Conservation (phyloP, 2,113 vertebrate species). For the Rhipidura dahli region DNA sequence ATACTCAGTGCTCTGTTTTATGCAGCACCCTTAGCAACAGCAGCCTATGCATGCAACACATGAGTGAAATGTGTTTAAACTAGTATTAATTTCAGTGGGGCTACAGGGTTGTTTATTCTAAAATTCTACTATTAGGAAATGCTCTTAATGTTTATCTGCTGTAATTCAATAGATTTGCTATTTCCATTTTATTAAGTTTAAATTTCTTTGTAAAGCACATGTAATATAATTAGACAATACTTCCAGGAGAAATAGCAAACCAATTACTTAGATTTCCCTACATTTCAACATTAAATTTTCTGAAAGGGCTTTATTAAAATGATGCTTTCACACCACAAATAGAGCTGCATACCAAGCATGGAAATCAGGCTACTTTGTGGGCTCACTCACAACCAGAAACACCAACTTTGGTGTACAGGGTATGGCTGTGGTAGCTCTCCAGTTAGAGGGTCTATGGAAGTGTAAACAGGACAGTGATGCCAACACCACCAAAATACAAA, state of each 20-base stretch:
- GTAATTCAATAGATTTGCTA: neutral
- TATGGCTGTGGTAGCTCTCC: neutral
- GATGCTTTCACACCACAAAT: neutral
- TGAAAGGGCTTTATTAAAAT: neutral
- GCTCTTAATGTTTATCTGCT: neutral
- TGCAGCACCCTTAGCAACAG: neutral
- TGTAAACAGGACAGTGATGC: neutral
- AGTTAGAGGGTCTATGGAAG: neutral
- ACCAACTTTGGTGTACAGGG: neutral
- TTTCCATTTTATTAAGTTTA: neutral
- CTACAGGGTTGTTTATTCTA: neutral
- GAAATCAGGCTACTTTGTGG: neutral
- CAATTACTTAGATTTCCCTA: neutral
- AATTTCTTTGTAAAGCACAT: neutral
- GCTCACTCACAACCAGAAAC: neutral
- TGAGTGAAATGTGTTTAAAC: neutral
- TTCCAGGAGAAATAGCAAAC: neutral
- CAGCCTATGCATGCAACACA: neutral
- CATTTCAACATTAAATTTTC: neutral
- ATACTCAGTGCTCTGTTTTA: neutral
- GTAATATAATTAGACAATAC: neutral
- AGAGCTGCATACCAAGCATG: neutral
- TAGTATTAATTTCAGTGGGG: neutral
- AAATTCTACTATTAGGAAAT: neutral
- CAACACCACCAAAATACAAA: neutral